Base-by-base conservation (phyloP, 2,797 vertebrate species). In the Protonibea diacanthus region DNA sequence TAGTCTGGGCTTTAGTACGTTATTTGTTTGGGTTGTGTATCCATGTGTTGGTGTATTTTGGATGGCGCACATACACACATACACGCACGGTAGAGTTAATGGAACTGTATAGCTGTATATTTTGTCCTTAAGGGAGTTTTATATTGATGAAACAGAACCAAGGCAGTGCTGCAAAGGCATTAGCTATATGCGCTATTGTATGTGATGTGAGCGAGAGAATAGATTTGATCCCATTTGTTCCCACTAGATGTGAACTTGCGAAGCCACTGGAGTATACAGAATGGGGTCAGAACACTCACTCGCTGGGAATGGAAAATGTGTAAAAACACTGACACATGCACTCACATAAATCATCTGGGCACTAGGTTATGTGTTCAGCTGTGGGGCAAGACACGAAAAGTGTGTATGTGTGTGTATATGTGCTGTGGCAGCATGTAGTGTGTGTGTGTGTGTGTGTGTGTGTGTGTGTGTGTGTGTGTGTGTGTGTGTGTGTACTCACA, bases 321-420 rank as follows among this genome's bases (percentile, higher is more conserved):
- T 85, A 74, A 86, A 93, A 88, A 92, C 82, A 85, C 42, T 82
- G 84, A 91, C 88, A 88, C 86, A 47, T 78, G 63, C 84, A 71
- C 74, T 83, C 88, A 88, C 87, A 91, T 92, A 86, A 90, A 92
- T 93, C 90, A 91, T 88, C 74, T 63, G 82, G 87, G 81, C 69
- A 68, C 78, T 23, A 67, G 87, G 78, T 84, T 90, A 70, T 81
- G 77, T 89, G 88, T 80, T 91, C 85, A 81, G 91, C 89, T 91
- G 82, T 80, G 81, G 87, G 90, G 79, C 81, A 87, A 68, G 63
- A 81, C 48, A 71, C 61, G 53, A 53, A 33, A 62, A 21, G 47
- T 65, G 67, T 71, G 42, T 18, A 14, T 44, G 69, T 62, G 73
- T 72, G 18, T 66, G 58, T 18, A 14, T 44, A 66, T 62, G 73